Evolutionary conservation across 64 coral and sea anemone genomes (phyloP).

Genomic region (Catalaphyllia jardinei): DNA sequence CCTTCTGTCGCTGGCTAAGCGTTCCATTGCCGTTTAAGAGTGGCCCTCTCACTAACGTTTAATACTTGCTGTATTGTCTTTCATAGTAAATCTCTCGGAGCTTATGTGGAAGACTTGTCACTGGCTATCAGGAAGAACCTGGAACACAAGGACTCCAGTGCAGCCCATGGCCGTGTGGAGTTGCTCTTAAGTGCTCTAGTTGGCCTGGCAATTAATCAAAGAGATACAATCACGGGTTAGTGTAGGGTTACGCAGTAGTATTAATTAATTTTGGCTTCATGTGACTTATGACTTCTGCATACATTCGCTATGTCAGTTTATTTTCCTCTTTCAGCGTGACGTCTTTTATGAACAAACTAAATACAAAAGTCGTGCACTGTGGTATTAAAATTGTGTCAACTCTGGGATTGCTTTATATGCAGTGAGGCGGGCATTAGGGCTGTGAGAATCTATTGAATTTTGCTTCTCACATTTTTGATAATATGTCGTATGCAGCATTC

Average conservation of each 20-base stretch:
- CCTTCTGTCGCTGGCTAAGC: neutral
- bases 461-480: too few relatives aligned
- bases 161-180: conserved; percentile 36
- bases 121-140: conserved; percentile 73
- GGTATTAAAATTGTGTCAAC: too few relatives aligned
- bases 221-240: conserved; percentile 72
- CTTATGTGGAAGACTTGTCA: conserved; percentile 54
- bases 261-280: too few relatives aligned
- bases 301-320: too few relatives aligned
- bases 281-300: too few relatives aligned
- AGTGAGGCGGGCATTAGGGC: too few relatives aligned
- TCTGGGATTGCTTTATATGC: too few relatives aligned
- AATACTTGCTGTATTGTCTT: neutral
- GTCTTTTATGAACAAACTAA: too few relatives aligned
- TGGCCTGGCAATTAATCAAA: conserved; percentile 49
- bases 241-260: neutral
- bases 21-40: neutral
- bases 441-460: too few relatives aligned
- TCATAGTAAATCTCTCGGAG: neutral
- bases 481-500: conserved; percentile 48
- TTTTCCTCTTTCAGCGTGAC: too few relatives aligned
- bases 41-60: neutral
- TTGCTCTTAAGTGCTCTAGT: conserved; percentile 50
- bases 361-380: too few relatives aligned
- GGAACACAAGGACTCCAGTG: conserved; percentile 20